Conservation (phyloP, 1,140 invertebrate genomes). For the Zaprionus capensis region DNA sequence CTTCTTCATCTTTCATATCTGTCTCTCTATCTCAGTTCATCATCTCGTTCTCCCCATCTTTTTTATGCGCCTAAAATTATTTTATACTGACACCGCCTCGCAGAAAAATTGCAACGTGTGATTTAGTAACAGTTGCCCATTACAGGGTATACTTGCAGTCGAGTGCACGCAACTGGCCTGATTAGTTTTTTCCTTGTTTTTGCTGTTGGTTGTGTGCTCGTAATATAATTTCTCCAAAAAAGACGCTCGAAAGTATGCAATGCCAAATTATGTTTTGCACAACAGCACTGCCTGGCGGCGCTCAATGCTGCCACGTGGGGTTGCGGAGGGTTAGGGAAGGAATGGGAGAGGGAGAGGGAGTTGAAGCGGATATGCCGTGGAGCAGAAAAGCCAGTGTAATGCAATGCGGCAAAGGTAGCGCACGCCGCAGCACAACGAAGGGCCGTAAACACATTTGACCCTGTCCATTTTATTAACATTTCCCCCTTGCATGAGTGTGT, state of each 20-base stretch:
- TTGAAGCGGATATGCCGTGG: background rate
- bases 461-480: constrained; percentile 73
- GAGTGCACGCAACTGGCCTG: background rate
- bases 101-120: too few species aligned
- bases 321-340: background rate
- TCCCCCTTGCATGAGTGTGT: constrained; percentile 8
- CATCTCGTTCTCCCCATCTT: too few species aligned
- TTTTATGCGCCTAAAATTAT: too few species aligned
- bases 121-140: too few species aligned
- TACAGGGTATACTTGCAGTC: constrained; percentile 19
- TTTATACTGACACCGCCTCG: too few species aligned
- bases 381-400: constrained; percentile 22
- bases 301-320: background rate
- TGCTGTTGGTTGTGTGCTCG: constrained; percentile 46
- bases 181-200: background rate
- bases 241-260: constrained; percentile 69
- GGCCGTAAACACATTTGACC: constrained; percentile 36
- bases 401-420: constrained; percentile 14
- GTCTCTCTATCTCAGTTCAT: too few species aligned
- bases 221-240: constrained; percentile 68
- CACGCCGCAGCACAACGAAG: background rate
- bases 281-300: background rate
- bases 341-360: background rate
- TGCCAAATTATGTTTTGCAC: constrained; percentile 70
- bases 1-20: background rate